Evolutionary conservation across 2,888 invertebrate species (phyloP).

Genomic region (Heliconius aoede): DNA sequence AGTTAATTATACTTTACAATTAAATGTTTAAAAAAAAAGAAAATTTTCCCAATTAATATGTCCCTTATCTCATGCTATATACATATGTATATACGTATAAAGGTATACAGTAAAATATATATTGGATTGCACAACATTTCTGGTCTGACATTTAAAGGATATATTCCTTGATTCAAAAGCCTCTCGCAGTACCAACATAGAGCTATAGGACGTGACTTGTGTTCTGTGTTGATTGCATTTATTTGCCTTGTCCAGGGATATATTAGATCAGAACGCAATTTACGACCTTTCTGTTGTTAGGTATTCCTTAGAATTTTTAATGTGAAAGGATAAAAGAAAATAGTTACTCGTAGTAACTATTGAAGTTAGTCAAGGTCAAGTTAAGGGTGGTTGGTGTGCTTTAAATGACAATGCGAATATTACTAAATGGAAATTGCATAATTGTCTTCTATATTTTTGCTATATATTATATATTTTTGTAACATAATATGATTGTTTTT

Average conservation of each 20-base stretch:
- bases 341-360: background rate
- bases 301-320: background rate
- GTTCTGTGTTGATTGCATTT: constrained; percentile 31
- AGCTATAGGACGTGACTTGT: constrained; percentile 27
- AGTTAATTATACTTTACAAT: no score
- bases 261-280: constrained; percentile 26
- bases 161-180: constrained; percentile 12
- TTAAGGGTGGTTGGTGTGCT: no score
- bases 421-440: no score
- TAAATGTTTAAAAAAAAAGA: no score
- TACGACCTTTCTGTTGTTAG: constrained; percentile 3
- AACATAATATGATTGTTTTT: no score
- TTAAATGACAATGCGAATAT: no score
- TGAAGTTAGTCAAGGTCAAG: background rate
- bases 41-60: no score
- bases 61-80: background rate
- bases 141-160: background rate
- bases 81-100: background rate
- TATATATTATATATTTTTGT: no score
- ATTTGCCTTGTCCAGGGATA: constrained; percentile 24
- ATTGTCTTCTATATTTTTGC: no score
- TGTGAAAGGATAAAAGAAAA: background rate
- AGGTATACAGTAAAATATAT: background rate
- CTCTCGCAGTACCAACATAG: constrained; percentile 10
- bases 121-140: constrained; percentile 1